Conservation (phyloP, 2,888 invertebrate genomes). For the Drosophila nr. perissopoda region DNA sequence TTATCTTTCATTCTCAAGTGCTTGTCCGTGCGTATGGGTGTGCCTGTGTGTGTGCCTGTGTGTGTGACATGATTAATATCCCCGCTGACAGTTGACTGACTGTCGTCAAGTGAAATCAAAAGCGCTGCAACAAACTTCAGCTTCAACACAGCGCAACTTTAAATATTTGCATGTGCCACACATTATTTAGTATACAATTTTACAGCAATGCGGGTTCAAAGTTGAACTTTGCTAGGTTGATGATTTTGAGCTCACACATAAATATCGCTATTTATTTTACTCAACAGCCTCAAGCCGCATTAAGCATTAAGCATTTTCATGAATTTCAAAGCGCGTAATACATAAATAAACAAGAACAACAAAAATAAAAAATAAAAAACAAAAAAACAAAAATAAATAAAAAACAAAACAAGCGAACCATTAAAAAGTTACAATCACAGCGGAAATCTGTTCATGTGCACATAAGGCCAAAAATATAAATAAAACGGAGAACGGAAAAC, state of each 20-base stretch:
- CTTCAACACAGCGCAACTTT: constrained; percentile 32
- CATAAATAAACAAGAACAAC: constrained; percentile 50
- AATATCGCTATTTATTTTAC: constrained; percentile 22
- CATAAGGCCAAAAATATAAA: constrained; percentile 12
- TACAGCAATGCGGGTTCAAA: constrained; percentile 10
- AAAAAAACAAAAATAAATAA: constrained; percentile 20
- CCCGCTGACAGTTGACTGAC: constrained; percentile 82
- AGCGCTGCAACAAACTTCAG: constrained; percentile 50
- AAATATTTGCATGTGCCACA: constrained; percentile 30
- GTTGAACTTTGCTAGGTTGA: background rate
- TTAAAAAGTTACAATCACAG: constrained; percentile 57
- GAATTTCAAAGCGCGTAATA: constrained; percentile 56
- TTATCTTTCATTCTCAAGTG: constrained; percentile 47
- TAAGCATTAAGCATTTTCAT: constrained; percentile 66
- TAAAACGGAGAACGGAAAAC: constrained; percentile 2
- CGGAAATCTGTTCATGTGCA: constrained; percentile 42
- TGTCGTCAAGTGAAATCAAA: constrained; percentile 79
- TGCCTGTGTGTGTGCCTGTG: constrained; percentile 27
- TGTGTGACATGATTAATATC: constrained; percentile 82
- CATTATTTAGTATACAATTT: constrained; percentile 3
- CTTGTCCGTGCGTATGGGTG: constrained; percentile 15
- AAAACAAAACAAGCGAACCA: constrained; percentile 35
- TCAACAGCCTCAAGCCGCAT: constrained; percentile 28
- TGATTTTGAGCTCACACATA: background rate
- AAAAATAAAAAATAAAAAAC: constrained; percentile 25